Evolutionary conservation across 2,113 vertebrate species (phyloP).

Genomic region (Nothobranchius furzeri): DNA sequence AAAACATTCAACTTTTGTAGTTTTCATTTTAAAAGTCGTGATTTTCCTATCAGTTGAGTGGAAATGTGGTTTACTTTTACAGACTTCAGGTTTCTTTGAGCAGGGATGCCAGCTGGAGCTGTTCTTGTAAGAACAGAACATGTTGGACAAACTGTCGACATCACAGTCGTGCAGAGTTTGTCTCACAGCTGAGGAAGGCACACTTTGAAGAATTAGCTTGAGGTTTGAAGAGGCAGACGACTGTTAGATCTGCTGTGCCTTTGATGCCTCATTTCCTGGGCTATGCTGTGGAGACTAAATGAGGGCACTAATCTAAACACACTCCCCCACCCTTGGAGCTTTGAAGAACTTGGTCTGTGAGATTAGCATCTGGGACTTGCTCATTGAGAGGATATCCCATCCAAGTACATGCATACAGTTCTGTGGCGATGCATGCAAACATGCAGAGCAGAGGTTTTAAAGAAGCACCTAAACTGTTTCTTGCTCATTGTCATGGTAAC

Average conservation of each 20-base stretch:
- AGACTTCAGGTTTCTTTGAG: too few relatives aligned
- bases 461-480: neutral
- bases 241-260: conserved; percentile 46
- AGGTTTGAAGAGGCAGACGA: conserved; percentile 49
- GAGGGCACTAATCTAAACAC: conserved; percentile 51
- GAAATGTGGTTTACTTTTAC: too few relatives aligned
- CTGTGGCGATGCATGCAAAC: neutral
- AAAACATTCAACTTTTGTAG: too few relatives aligned
- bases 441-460: neutral
- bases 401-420: conserved; percentile 3
- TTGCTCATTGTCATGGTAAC: too few relatives aligned
- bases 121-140: too few relatives aligned
- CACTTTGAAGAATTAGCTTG: conserved; percentile 32
- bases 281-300: conserved; percentile 16
- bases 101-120: too few relatives aligned
- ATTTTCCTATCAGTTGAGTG: too few relatives aligned
- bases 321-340: conserved; percentile 53
- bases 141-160: too few relatives aligned
- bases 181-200: neutral
- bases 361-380: conserved; percentile 47
- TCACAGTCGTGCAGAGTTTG: too few relatives aligned
- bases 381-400: conserved; percentile 38
- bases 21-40: too few relatives aligned
- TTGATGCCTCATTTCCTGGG: conserved; percentile 64
- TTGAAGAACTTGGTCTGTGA: conserved; percentile 60